Base-by-base conservation (phyloP, 2,797 vertebrate species). In the Distichodus sexfasciatus region DNA sequence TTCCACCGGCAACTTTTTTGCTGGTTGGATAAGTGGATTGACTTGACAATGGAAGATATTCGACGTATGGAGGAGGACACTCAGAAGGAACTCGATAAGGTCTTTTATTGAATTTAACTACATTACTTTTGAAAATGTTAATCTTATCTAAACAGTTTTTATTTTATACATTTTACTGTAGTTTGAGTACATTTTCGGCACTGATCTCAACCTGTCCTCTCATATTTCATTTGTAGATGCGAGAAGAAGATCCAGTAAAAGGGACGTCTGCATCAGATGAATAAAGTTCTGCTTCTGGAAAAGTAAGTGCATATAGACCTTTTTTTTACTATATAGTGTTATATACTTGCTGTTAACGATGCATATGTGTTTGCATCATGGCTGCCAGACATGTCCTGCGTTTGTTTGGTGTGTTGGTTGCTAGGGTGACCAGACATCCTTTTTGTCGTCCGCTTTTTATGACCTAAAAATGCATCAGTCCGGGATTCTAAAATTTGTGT, bases 1-100 rank as follows among this genome's bases (percentile, higher is more conserved):
- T 97, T 99, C 86, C 97, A 99, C 86, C 92, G 96, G 83, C 94
- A 99, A 87, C 89, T 99, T 66, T 99, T 99, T 81, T 99, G 97
- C 84, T 94, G 91, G 91, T 86, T 99, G 0, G 97, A 99, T 82
- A 89, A 82, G 41, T 99, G 97, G 97, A 87, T 95, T 36, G 86
- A 91, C 58, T 91, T 99, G 87, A 88, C 94, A 2, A 99, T 99
- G 96, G 94, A 97, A 0, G 96, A 99, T 85, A 99, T 99, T 68
- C 92, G 97, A 48, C 91, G 88, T 64, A 97, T 98, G 94, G 97
- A 99, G 84, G 96, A 94, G 0, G 93, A 97, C 76, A 98, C 96
- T 0, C 93, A 95, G 90, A 91, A 86, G 75, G 92, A 96, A 83
- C 93, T 99, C 77, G 93, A 98, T 81, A 89, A 98, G 91, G 97